Base-by-base conservation (phyloP, 1,140 invertebrate genomes). In the Sycobia sp. region DNA sequence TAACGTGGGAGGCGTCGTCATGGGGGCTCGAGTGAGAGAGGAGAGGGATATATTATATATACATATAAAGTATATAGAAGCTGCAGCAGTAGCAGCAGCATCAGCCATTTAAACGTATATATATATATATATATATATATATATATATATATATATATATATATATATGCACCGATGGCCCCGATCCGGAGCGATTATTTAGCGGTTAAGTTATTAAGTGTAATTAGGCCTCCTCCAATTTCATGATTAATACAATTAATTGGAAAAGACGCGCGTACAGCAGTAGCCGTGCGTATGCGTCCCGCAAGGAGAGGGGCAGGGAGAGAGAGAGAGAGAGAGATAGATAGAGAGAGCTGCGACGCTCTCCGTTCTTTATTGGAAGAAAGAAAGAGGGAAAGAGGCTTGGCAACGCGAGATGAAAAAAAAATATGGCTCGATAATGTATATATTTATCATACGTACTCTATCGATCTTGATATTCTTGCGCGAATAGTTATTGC, bases 191-290 rank as follows among this genome's bases (percentile, higher is more conserved):
- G 72, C 76, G 73, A 80, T 82, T 82, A 82, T 80, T 80, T 80
- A 78, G 80, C 78, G 76, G 78, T 82, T 79, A 76, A 80, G 74
- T 80, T 78, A 82, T 82, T 80, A 77, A 75, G 71, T 77, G 70
- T 80, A 81, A 80, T 81, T 80, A 79, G 76, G 74, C 73, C 74
- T 76, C 72, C 76, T 76, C 71, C 78, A 80, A 80, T 80, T 81
- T 78, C 73, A 79, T 73, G 71, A 80, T 81, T 80, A 82, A 80
- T 82, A 79, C 77, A 81, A 81, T 82, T 80, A 77, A 81, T 80
- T 75, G 76, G 72, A 79, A 82, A 78, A 80, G 69, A 78, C 74
- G 74, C 66, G 71, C 43, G 66, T n/a, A n/a, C n/a, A n/a, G n/a
- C n/a, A n/a, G n/a, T n/a, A n/a, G n/a, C n/a, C n/a, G n/a, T n/a